Base-by-base conservation (phyloP, 2,888 invertebrate species). In the Papilio gigon region DNA sequence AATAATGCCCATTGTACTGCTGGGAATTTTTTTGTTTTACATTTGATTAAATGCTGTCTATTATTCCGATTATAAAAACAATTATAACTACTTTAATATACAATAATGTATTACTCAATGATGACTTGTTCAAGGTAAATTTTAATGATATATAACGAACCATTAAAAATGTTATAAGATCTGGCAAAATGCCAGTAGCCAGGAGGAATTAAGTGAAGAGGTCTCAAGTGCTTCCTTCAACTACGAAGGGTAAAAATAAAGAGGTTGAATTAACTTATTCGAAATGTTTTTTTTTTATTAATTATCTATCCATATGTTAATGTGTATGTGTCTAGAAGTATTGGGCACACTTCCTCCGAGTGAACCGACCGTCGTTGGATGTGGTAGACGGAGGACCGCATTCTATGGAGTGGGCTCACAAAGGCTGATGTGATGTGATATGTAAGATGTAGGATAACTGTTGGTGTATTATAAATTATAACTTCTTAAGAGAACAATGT, bases 111-210 rank as follows among this genome's bases (percentile, higher is more conserved):
- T 65, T 65, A 53, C 53, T 9, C 56, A 53, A 12, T 61, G 42
- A 44, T 65, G n/a, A 50, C 68, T 4, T 25, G 72, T 76, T 75
- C 76, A 77, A 73, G 77, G 78, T 77, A 76, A 73, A 47, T 30
- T 53, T 53, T 27, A 53, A 53, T 30, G 53, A 30, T 25, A 50
- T 50, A n/a, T 2, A 53, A 30, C 6, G n/a, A 17, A 8, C n/a
- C 6, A 27, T 30, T n/a, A n/a, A 53, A 30, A 42, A 8, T 25
- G 27, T 27, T 53, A n/a, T 53, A 27, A 56, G 14, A n/a, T 11
- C 8, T 30, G 30, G 53, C 30, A 56, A 56, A 30, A 17, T 56
- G 27, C 30, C 53, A 56, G 30, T n/a, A 56, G 27, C 30, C 53
- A 56, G 30, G 30, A 56, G 6, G 9, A 12, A 27, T 53, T 17